Evolutionary conservation across 2,113 vertebrate species (phyloP), one percentile per base, ranked within the genome.

Genomic region (Puma concolor): DNA sequence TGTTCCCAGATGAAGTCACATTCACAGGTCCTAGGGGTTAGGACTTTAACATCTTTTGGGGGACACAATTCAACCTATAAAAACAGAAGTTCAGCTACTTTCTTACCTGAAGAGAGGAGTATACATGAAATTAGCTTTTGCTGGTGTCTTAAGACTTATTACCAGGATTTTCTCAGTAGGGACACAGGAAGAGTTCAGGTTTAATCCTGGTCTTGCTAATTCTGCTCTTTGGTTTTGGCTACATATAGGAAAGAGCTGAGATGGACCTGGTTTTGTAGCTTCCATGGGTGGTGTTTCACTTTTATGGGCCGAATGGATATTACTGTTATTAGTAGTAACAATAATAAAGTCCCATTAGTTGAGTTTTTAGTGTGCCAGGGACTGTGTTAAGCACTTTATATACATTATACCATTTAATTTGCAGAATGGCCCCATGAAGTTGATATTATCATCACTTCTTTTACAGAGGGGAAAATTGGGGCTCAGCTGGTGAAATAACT

Each of bases 161-260:
- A 80, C 50, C 85, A 63, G 66, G 19, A 54, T 88, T 74, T 3
- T 96, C 38, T 67, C 82, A 38, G 84, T 86, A 66, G 66, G 67
- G 41, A 86, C 36, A 67, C 23, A 38, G 50, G 38, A 38, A 86
- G 76, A 83, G 74, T 25, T 38, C 36, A 76, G 36, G 15, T 66
- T 94, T 21, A 77, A 7, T 4, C 50, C 31, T 83, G 57, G 64
- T 85, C 76, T 7, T 81, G 29, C 23, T 74, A 90, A 82, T 74
- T 63, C 54, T 97, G 33, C n/a, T 67, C 21, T 82, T 96, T 94
- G 63, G 27, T 95, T 97, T 83, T 81, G 88, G 85, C 60, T 92
- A 38, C 31, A 57, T 84, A 93, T 85, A 96, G 44, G 50, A 76
- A 87, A 54, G 12, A 44, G 48, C 19, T 52, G 25, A 86, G 38